These are phyloP conservation scores for Napeogenes inachia DNA, from an alignment of 2,888 invertebrate genomes.

Conservation along the genomic window DNA sequence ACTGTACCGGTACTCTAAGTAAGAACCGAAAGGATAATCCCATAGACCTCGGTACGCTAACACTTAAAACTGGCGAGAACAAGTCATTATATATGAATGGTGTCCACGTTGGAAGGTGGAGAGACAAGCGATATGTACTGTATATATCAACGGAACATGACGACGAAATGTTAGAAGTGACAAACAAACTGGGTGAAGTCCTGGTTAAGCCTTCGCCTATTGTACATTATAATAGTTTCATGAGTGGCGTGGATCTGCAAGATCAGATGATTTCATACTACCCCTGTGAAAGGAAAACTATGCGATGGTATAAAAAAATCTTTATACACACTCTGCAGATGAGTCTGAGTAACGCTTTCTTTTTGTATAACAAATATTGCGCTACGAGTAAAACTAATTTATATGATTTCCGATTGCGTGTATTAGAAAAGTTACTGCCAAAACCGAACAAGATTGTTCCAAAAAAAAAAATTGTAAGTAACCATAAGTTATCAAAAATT, in stretches of 20 bases:
- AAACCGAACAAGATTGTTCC: constrained; percentile 13
- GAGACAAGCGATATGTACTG: not conserved
- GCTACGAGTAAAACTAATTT: constrained; percentile 18
- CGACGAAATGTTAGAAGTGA: constrained; percentile 27
- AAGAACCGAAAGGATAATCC: constrained; percentile 38
- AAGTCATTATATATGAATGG: constrained; percentile 28
- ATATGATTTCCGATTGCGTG: constrained; percentile 20
- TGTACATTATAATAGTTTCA: constrained; percentile 29
- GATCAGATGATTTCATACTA: constrained; percentile 32
- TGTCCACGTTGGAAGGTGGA: constrained; percentile 36
- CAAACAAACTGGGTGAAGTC: constrained; percentile 28
- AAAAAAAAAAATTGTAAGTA: too few relatives aligned
- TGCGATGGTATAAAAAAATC: constrained; percentile 30
- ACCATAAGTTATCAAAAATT: too few relatives aligned
- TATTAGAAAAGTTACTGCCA: constrained; percentile 11
- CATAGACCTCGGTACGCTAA: constrained; percentile 21
- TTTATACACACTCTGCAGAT: constrained; percentile 23
- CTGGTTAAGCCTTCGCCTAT: constrained; percentile 28
- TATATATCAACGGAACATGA: not conserved
- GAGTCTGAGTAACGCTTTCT: constrained; percentile 3
- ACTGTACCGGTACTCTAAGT: constrained; percentile 32
- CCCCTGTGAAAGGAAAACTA: constrained; percentile 30
- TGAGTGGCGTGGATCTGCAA: constrained; percentile 31
- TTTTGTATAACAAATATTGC: constrained; percentile 20
- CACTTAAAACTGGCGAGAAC: constrained; percentile 36